Percentiles rank a stretch among this genome's conserved stretches.
phyloP scores from a whole-genome alignment of 2,888 invertebrate species.

The Diaprepes abbreviatus region DNA sequence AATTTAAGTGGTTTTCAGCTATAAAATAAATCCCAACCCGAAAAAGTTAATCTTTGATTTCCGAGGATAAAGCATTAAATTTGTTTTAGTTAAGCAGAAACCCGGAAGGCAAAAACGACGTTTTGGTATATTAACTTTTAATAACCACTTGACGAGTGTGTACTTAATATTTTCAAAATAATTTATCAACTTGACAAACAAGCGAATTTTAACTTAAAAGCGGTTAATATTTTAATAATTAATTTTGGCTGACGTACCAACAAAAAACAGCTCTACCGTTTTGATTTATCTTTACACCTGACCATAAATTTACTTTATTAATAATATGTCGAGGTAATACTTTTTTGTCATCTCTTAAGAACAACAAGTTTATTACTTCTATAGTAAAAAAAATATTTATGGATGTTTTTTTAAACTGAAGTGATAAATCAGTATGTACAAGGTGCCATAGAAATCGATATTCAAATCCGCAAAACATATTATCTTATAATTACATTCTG shows the following conservation, averaged over 20 bases:
- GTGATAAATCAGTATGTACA: too few species aligned
- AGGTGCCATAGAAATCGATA: too few species aligned
- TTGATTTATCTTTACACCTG: neutral
- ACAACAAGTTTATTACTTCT: too few species aligned
- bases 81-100: too few species aligned
- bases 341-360: too few species aligned
- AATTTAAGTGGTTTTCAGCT: slow-evolving; percentile 8
- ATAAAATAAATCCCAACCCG: slow-evolving; percentile 2
- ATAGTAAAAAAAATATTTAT: too few species aligned
- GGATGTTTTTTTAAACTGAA: too few species aligned
- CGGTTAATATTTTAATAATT: slow-evolving; percentile 4
- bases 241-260: neutral
- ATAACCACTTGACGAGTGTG: neutral
- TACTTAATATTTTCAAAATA: slow-evolving; percentile 1
- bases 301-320: neutral
- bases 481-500: too few species aligned
- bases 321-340: neutral
- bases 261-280: neutral
- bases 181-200: neutral
- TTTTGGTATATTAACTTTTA: neutral
- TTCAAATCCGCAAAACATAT: too few species aligned
- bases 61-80: neutral
- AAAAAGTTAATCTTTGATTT: slow-evolving; percentile 10
- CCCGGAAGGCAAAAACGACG: neutral
- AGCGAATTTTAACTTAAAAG: neutral